These are phyloP conservation scores for Patella pellucida DNA, from an alignment of 2,888 invertebrate species.

Conservation along the genomic window DNA sequence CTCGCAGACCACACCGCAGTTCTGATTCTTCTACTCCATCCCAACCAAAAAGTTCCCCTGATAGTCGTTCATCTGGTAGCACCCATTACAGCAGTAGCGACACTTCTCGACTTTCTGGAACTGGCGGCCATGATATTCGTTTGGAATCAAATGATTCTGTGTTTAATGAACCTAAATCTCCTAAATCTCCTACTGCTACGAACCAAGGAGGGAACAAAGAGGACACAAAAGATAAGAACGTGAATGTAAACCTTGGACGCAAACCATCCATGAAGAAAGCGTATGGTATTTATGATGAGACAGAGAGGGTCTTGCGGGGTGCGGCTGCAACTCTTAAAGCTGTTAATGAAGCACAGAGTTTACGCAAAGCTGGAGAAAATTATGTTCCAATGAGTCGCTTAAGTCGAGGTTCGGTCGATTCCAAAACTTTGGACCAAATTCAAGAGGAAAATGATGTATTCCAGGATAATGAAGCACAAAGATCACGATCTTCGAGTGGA, in stretches of 20 bases:
- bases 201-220: slow-evolving; percentile 5
- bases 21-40: slow-evolving; percentile 42
- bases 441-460: slow-evolving; percentile 44
- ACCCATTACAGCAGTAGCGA: slow-evolving; percentile 29
- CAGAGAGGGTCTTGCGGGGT: slow-evolving; percentile 35
- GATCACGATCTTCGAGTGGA: neutral
- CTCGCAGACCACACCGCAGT: slow-evolving; percentile 12
- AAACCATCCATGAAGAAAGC: slow-evolving; percentile 61
- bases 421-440: slow-evolving; percentile 49
- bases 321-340: neutral
- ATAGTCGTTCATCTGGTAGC: slow-evolving; percentile 49
- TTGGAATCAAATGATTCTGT: slow-evolving; percentile 49
- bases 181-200: slow-evolving; percentile 9
- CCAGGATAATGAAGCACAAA: neutral
- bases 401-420: slow-evolving; percentile 30
- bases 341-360: slow-evolving; percentile 8
- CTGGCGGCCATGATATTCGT: slow-evolving; percentile 14
- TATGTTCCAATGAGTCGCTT: slow-evolving; percentile 22
- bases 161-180: slow-evolving; percentile 36
- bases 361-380: slow-evolving; percentile 9
- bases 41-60: slow-evolving; percentile 49
- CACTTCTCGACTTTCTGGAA: neutral
- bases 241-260: slow-evolving; percentile 39
- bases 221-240: slow-evolving; percentile 11
- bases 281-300: slow-evolving; percentile 60